Evolutionary conservation across 2,113 vertebrate species (phyloP).

Genomic region (Bubo blakistoni): DNA sequence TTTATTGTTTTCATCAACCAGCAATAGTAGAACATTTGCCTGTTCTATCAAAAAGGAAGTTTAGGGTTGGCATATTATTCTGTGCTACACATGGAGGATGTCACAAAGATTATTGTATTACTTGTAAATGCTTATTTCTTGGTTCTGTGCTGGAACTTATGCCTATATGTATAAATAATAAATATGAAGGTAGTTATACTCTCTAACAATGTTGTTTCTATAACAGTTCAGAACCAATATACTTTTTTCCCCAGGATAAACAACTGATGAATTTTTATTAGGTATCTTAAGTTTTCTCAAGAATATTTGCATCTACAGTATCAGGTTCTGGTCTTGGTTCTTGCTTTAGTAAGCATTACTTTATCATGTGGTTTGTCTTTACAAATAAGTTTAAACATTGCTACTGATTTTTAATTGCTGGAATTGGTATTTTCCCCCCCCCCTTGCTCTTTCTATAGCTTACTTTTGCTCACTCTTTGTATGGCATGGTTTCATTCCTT

Average conservation of each 20-base stretch:
- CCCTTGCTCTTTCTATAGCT: background rate
- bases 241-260: background rate
- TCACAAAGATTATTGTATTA: background rate
- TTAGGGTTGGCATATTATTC: background rate
- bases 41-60: background rate
- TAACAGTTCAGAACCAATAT: background rate
- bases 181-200: background rate
- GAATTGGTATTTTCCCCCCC: rapidly evolving
- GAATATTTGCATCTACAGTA: background rate
- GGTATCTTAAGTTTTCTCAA: background rate
- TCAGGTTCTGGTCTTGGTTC: background rate
- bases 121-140: background rate
- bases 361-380: background rate
- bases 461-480: background rate
- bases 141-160: background rate
- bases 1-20: background rate
- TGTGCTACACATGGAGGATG: background rate
- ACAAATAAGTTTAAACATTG: background rate
- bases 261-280: background rate
- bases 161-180: background rate
- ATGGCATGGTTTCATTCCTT: background rate
- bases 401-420: background rate
- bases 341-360: background rate
- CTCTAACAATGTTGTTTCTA: background rate
- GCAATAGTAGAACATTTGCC: background rate